A percentile compares a stretch with the other conserved stretches of the same genome.
Conservation (phyloP, 2,113 vertebrate genomes). For the Murina feae region DNA sequence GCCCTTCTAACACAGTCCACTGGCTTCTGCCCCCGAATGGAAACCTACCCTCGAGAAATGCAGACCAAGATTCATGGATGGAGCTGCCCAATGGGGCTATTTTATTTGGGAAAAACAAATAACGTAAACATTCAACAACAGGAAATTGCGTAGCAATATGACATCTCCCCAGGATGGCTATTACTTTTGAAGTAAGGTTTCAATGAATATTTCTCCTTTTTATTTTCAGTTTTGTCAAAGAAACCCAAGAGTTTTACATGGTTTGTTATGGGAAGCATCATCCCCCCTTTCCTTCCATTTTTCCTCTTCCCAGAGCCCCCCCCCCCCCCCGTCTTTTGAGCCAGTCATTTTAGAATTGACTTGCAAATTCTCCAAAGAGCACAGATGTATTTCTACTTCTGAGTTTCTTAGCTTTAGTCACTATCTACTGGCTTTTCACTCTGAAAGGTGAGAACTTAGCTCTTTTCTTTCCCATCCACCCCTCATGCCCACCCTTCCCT, state of each 20-base stretch:
- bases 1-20: background rate
- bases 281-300: background rate
- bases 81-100: background rate
- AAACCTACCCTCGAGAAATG: background rate
- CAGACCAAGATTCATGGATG: background rate
- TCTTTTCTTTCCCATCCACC: background rate
- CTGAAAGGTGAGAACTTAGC: background rate
- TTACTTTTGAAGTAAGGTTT: background rate
- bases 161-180: background rate
- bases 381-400: background rate
- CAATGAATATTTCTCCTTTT: background rate
- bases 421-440: background rate
- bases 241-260: background rate
- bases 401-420: background rate
- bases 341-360: background rate
- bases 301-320: background rate
- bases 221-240: background rate
- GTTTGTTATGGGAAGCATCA: background rate
- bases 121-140: background rate
- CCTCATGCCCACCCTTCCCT: fast-evolving
- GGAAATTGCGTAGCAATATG: background rate
- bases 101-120: background rate
- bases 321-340: background rate
- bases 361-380: background rate
- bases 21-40: background rate